Conservation (phyloP, 2,797 vertebrate genomes). For the Stomatorhinus walkeri region DNA sequence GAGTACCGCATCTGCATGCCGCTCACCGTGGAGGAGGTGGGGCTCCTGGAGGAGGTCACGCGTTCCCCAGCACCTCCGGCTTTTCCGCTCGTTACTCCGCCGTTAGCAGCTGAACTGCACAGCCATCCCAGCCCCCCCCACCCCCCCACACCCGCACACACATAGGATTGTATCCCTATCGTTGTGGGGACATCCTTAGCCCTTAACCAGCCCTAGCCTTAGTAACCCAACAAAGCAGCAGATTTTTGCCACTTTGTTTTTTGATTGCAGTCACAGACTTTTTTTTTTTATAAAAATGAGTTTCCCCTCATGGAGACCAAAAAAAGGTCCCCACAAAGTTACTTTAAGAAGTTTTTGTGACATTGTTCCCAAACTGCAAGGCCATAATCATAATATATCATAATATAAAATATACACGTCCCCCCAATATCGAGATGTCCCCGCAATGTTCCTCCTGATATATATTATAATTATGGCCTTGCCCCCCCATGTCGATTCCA, state of each 20-base stretch:
- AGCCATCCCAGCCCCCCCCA: not conserved
- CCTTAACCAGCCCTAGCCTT: not conserved
- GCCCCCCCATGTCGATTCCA: no score
- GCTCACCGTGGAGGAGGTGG: conserved; percentile 62
- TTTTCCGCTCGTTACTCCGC: not conserved
- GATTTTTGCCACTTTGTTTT: not conserved
- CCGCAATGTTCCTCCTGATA: not conserved
- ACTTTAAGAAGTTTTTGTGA: not conserved
- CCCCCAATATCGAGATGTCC: not conserved
- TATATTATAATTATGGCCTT: not conserved
- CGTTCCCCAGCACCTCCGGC: not conserved
- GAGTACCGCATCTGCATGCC: conserved; percentile 65
- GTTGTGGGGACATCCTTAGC: not conserved
- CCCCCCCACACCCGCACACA: no score
- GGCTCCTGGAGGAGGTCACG: not conserved
- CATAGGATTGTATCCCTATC: not conserved
- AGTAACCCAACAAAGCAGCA: not conserved
- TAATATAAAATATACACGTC: not conserved
- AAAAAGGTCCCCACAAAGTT: not conserved
- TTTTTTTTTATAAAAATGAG: not conserved
- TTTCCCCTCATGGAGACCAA: not conserved
- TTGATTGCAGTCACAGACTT: not conserved
- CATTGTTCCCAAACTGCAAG: not conserved
- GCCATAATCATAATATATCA: not conserved
- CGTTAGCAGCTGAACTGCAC: not conserved